Base-by-base conservation (phyloP, 2,888 invertebrate genomes). In the Drosophila parthenogenetica region DNA sequence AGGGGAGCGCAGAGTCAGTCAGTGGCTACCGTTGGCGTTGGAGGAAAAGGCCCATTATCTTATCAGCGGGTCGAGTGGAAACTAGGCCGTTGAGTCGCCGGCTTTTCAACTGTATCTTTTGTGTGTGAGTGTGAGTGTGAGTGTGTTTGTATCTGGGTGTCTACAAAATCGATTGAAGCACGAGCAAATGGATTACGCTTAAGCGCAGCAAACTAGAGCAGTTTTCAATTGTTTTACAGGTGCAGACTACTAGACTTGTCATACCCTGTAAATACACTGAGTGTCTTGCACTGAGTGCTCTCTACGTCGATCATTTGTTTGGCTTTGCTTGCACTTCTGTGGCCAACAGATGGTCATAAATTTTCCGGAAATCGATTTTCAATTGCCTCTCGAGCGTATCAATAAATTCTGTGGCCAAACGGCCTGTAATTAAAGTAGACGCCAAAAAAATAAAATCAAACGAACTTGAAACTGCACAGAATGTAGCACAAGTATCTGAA, bases 31-130 rank as follows among this genome's bases (percentile, higher is more conserved):
- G 55, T 61, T 53, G 63, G 65, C 53, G 78, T 57, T 51, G 72
- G 82, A 82, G 83, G 83, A 84, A 84, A 79, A 79, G 82, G 68
- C 76, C 69, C 87, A 86, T 88, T 85, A 88, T 85, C 88, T 85
- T 85, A 85, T 85, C 85, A 88, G 84, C 77, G 59, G 54, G 66
- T 69, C 58, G 76, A 29, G 57, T 72, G 69, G 54, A 83, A 85
- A 88, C 68, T 85, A 80, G 88, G 88, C 72, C 82, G 68, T 5
- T 63, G 57, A 14, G 68, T 63, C 49, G 76, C 65, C 63, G 55
- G 61, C 42, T 51, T 53, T 54, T 58, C 42, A 57, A 55, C 29
- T 60, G 43, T 70, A 40, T 57, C 39, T 22, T 40, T n/a, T 37
- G 7, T 37, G 10, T 35, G 29, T 58, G 45, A 39, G 35, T 58